A percentile compares a stretch with the other conserved stretches of the same genome.
phyloP scores from a whole-genome alignment of 1,140 invertebrate species.

The Microvelia longipes region DNA sequence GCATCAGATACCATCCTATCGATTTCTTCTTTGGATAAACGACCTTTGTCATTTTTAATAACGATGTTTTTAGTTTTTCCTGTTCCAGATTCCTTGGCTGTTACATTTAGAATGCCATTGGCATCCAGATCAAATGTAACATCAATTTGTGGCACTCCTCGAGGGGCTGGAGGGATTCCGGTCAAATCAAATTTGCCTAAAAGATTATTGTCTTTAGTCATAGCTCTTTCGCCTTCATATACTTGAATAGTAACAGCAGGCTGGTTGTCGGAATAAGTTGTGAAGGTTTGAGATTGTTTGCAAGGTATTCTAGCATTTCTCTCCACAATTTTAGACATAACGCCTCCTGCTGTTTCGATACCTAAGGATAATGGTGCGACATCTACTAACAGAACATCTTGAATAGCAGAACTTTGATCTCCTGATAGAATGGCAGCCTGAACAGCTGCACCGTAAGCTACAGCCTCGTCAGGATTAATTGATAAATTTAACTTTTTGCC shows the following conservation, averaged over 20 bases:
- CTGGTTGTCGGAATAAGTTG: constrained; percentile 51
- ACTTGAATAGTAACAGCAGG: constrained; percentile 54
- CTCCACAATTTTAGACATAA: constrained; percentile 45
- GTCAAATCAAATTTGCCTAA: constrained; percentile 60
- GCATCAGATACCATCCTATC: no score
- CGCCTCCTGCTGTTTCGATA: constrained; percentile 28
- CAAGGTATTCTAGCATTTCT: constrained; percentile 43
- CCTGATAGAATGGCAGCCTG: no score
- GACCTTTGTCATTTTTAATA: no score
- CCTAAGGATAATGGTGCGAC: constrained; percentile 33
- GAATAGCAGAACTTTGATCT: constrained; percentile 37
- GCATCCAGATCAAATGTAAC: constrained; percentile 65
- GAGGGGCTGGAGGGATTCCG: constrained; percentile 62
- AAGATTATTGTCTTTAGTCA: constrained; percentile 64
- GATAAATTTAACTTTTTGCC: constrained; percentile 49
- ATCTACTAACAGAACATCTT: constrained; percentile 37
- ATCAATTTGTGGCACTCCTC: constrained; percentile 62
- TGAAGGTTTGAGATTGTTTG: constrained; percentile 43
- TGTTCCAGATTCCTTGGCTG: constrained; percentile 58
- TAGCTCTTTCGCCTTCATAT: constrained; percentile 63
- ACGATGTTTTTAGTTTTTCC: constrained; percentile 61
- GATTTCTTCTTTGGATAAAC: no score
- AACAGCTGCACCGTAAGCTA: constrained; percentile 52
- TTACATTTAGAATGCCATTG: constrained; percentile 65
- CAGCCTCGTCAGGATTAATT: constrained; percentile 64